Base-by-base conservation (phyloP, 2,797 vertebrate genomes). In the Melanotaenia trifasciata region DNA sequence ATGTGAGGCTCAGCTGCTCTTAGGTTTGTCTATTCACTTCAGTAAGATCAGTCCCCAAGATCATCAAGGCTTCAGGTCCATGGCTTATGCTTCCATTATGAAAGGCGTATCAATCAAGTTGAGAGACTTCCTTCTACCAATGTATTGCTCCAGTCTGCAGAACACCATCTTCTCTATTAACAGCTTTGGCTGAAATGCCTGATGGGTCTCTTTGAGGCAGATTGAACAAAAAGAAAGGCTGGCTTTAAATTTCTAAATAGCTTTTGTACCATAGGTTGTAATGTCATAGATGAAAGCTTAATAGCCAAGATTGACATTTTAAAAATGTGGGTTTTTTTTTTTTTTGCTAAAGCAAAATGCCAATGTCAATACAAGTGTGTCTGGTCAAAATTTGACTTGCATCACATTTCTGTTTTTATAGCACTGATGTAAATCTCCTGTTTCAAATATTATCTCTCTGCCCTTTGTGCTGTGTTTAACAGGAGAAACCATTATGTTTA, bases 391-490 rank as follows among this genome's bases (percentile, higher is more conserved):
- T 58, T 14, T 30, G 10, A 38, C 5, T 22, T 35, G 36, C 24
- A 50, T 13, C 35, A 11, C 8, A 3, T 72, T 72, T 74, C 13
- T 69, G 0, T 33, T 58, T 72, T 26, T 36, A 33, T 22, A 22
- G 50, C 60, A 0, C 4, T 3, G 45, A 54, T 81, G 59, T 54
- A 36, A 69, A 77, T 22, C 35, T 43, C 26, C 11, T n/a, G 24
- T 51, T 28, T 65, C 36, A 72, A 3, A 79, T 84, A 4, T 18
- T 72, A 35, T 79, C 35, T 20, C 32, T 18, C 2, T 88, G 89
- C 80, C 85, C 92, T 93, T 93, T 93, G 91, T 7, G 24, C 88
- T 30, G 74, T 85, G 72, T 77, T 74, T 76, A 47, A 73, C 58
- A 32, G 1, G 30, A 66, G 66, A 80, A 60, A 28, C 24, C 66